Evolutionary conservation across 2,113 vertebrate genomes (phyloP).

Genomic region (Microcebus tavaratra): DNA sequence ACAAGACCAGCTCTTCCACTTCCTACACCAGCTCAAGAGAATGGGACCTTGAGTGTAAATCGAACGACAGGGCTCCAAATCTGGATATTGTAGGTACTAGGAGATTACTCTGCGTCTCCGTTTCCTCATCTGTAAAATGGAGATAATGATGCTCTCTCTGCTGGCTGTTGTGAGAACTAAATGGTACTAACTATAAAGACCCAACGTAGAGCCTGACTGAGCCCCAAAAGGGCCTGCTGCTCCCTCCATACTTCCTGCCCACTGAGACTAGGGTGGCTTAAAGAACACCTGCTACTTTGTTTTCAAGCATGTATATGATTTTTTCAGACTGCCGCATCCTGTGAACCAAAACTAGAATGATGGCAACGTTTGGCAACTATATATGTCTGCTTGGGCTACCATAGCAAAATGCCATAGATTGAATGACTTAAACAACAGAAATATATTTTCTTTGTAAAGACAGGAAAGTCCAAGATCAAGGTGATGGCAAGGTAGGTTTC

Average conservation of each 20-base stretch:
- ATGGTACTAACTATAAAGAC: background rate
- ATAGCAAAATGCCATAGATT: background rate
- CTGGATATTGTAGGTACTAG: background rate
- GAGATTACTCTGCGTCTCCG: background rate
- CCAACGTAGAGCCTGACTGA: background rate
- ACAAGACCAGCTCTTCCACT: background rate
- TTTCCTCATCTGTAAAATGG: background rate
- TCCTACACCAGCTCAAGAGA: background rate
- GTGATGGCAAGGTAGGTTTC: background rate
- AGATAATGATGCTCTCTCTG: no score
- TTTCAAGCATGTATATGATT: background rate
- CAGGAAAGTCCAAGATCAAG: background rate
- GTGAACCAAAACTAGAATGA: background rate
- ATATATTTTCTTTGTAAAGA: background rate
- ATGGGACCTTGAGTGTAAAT: background rate
- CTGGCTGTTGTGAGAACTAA: background rate
- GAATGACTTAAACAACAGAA: background rate
- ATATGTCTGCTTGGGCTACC: background rate
- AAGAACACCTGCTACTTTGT: background rate
- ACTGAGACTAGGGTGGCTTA: background rate
- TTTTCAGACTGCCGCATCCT: no score
- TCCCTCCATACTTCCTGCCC: background rate
- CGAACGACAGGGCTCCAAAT: background rate
- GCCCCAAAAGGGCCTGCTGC: no score
- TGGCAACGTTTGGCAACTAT: background rate